A percentile compares a stretch with the other conserved stretches of the same genome.
Conservation (phyloP, 2,888 invertebrate genomes). For the Caenorhabditis japonica region DNA sequence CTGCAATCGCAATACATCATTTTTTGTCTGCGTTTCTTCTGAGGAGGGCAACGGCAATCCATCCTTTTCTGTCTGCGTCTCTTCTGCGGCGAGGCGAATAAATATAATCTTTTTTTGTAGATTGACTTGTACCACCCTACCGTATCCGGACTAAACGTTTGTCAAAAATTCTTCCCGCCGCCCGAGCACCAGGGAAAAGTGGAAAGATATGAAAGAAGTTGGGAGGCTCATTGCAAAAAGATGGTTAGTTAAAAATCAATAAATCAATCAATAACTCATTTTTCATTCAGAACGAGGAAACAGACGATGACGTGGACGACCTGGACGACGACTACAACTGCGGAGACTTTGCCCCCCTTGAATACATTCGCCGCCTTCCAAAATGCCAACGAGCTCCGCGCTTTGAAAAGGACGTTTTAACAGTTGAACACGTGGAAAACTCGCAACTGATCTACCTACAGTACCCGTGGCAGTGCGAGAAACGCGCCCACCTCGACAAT, state of each 20-base stretch:
- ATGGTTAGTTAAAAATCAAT: constrained; percentile 11
- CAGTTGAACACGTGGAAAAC: constrained; percentile 39
- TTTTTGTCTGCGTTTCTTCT: too few relatives aligned
- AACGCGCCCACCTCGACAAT: constrained; percentile 7
- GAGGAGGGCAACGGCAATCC: too few relatives aligned
- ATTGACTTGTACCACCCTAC: constrained; percentile 50
- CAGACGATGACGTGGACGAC: constrained; percentile 23
- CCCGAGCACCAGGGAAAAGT: constrained; percentile 32
- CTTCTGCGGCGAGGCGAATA: neutral
- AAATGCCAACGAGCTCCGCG: constrained; percentile 37
- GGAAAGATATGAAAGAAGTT: constrained; percentile 35
- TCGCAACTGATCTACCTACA: constrained; percentile 44
- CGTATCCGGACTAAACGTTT: constrained; percentile 29
- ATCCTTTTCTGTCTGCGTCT: too few relatives aligned
- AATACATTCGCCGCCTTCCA: constrained; percentile 20
- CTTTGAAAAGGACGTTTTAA: constrained; percentile 32
- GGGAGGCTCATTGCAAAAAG: constrained; percentile 43
- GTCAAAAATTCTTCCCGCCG: constrained; percentile 26
- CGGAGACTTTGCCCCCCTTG: constrained; percentile 3
- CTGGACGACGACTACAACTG: constrained; percentile 15
- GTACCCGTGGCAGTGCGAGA: constrained; percentile 37
- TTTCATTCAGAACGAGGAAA: constrained; percentile 29
- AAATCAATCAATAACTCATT: too few relatives aligned
- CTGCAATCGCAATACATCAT: too few relatives aligned
- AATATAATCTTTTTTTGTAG: neutral